Evolutionary conservation across 2,113 vertebrate genomes (phyloP).

Genomic region (Cranoglanis bouderius): DNA sequence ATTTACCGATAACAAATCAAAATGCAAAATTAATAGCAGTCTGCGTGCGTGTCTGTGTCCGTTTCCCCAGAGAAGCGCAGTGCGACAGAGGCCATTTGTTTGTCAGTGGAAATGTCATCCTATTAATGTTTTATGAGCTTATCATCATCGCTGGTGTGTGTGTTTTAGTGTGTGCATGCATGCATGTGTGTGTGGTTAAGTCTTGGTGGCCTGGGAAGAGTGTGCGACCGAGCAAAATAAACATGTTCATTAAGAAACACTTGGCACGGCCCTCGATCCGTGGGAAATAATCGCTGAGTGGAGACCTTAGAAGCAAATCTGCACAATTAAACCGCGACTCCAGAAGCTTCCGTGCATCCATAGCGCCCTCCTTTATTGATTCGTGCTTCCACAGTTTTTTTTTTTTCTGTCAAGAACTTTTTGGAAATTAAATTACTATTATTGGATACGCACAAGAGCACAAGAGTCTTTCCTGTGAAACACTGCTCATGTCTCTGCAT

Average conservation of each 20-base stretch:
- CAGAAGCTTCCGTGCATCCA: background rate
- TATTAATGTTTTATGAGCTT: slow-evolving; percentile 51
- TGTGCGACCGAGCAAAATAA: slow-evolving; percentile 51
- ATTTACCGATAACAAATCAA: slow-evolving; percentile 72
- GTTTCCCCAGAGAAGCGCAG: slow-evolving; percentile 10
- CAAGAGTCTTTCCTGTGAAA: background rate
- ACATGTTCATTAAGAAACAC: slow-evolving; percentile 57
- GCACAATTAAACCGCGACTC: slow-evolving; percentile 2
- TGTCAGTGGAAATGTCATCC: slow-evolving; percentile 37
- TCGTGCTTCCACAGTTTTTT: background rate
- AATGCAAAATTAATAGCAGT: slow-evolving; percentile 63
- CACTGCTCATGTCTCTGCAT: background rate
- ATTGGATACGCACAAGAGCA: background rate
- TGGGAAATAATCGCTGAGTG: slow-evolving; percentile 49
- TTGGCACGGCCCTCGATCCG: slow-evolving; percentile 57
- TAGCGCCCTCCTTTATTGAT: background rate
- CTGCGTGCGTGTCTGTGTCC: background rate
- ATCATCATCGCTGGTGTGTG: slow-evolving; percentile 45
- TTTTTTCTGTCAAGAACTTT: slow-evolving; percentile 12
- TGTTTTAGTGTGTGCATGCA: slow-evolving; percentile 61
- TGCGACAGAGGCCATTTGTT: slow-evolving; percentile 29
- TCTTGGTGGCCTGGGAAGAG: slow-evolving; percentile 51
- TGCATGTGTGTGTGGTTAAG: slow-evolving; percentile 51
- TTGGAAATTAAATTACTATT: slow-evolving; percentile 19
- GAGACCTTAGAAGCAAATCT: slow-evolving; percentile 44